These are phyloP conservation scores for Scatophagus argus DNA, from an alignment of 2,113 vertebrate species.

Conservation along the genomic window DNA sequence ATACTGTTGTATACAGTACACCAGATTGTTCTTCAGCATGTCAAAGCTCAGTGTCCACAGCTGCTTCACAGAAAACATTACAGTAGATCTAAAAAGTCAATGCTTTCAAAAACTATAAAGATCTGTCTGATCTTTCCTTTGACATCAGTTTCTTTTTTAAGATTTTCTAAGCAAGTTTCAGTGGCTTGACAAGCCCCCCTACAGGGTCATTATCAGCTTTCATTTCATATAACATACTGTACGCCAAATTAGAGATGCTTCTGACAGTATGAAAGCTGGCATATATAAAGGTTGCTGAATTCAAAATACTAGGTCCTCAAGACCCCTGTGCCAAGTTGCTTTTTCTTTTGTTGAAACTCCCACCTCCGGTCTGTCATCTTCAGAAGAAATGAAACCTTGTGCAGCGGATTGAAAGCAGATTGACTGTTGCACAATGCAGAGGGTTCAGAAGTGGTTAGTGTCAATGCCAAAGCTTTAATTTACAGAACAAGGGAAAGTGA, in stretches of 20 bases:
- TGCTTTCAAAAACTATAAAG: constrained; percentile 35
- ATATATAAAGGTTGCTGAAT: constrained; percentile 58
- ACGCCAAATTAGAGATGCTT: constrained; percentile 47
- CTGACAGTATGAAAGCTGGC: constrained; percentile 67
- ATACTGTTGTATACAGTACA: not conserved
- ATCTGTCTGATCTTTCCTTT: constrained; percentile 30
- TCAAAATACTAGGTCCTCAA: constrained; percentile 52
- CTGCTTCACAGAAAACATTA: not conserved
- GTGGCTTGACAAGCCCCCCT: constrained; percentile 57
- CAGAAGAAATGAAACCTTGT: constrained; percentile 52
- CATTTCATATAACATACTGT: constrained; percentile 57
- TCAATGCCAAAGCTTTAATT: constrained; percentile 73
- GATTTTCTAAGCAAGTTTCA: constrained; percentile 22
- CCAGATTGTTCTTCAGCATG: not conserved
- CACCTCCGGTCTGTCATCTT: constrained; percentile 54
- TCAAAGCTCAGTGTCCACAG: not conserved
- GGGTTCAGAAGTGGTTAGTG: constrained; percentile 65
- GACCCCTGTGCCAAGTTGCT: constrained; percentile 45
- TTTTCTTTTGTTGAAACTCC: constrained; percentile 66
- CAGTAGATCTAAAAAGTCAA: constrained; percentile 2
- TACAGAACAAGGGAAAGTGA: constrained; percentile 70
- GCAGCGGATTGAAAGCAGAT: constrained; percentile 58
- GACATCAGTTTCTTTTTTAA: constrained; percentile 41
- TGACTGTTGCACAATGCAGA: constrained; percentile 60
- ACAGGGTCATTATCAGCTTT: constrained; percentile 64